Base-by-base conservation (phyloP, 2,797 vertebrate genomes). In the Siniperca undulata region DNA sequence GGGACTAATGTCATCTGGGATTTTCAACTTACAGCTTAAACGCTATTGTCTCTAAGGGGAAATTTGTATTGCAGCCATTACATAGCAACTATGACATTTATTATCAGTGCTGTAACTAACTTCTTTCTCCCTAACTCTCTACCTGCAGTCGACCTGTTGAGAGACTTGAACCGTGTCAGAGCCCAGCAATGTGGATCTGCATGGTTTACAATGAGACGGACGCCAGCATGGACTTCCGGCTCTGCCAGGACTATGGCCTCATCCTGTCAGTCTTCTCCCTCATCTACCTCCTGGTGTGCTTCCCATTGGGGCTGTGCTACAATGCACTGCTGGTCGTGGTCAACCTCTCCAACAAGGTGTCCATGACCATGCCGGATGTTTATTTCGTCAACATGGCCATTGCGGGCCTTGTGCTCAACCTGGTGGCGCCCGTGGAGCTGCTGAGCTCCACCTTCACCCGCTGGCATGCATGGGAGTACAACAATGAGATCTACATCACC, bases 371-470 rank as follows among this genome's bases (percentile, higher is more conserved):
- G 98, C 99, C 98, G 0, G 99, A 99, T 0, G 98, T 99, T 71
- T 99, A 99, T 85, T 99, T 99, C 0, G 97, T 99, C 89, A 99
- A 99, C 95, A 98, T 99, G 72, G 98, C 98, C 5, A 97, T 98
- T 0, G 98, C 98, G 0, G 98, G 98, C 7, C 95, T 99, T 8
- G 97, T 99, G 87, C 97, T 99, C 77, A 97, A 97, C 5, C 86
- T 96, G 10, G 96, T 99, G 91, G 98, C 97, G 0, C 97, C 98
- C 0, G 91, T 96, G 62, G 96, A 98, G 92, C 96, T 99, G 73
- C 94, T 99, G 50, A 97, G 97, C 64, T 97, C 98, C 2, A 91
- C 94, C 75, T 97, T 97, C 64, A 97, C 97, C 0, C 96, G 95
- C 83, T 99, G 98, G 98, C 97, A 97, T 0, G 90, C 94, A 3